Evolutionary conservation across 2,888 invertebrate species (phyloP).

Genomic region (Agonum fuliginosum): DNA sequence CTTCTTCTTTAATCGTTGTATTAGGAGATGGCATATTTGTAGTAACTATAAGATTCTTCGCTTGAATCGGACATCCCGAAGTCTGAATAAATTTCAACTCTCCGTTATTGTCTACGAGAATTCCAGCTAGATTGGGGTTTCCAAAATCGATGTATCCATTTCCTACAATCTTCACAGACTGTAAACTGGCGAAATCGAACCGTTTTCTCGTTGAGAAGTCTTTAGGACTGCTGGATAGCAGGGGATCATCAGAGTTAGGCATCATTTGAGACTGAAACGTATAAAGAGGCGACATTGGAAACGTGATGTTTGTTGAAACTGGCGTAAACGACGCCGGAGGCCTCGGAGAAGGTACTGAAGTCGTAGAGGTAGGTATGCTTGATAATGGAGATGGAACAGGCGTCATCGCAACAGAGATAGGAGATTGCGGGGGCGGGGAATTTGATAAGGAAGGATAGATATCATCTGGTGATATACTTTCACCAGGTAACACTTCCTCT

Average conservation of each 20-base stretch:
- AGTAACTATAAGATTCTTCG: constrained; percentile 71
- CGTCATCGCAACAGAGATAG: constrained; percentile 74
- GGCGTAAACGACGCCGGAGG: constrained; percentile 71
- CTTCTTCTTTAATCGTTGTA: constrained; percentile 62
- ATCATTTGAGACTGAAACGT: constrained; percentile 87
- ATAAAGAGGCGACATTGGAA: constrained; percentile 71
- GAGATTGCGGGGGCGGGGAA: constrained; percentile 79
- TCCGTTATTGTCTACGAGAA: constrained; percentile 78
- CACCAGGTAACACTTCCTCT: constrained; percentile 88
- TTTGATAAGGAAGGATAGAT: constrained; percentile 72
- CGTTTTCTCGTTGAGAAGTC: constrained; percentile 80
- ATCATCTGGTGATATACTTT: constrained; percentile 78
- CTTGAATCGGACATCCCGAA: constrained; percentile 72
- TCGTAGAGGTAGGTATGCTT: constrained; percentile 67
- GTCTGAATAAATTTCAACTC: constrained; percentile 79
- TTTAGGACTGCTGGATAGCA: constrained; percentile 88
- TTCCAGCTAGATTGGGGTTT: constrained; percentile 76
- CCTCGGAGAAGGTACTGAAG: constrained; percentile 68
- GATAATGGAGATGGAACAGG: constrained; percentile 75
- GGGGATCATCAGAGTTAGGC: constrained; percentile 90
- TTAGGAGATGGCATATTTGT: constrained; percentile 66
- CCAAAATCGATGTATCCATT: constrained; percentile 76
- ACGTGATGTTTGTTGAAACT: constrained; percentile 71
- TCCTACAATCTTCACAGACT: constrained; percentile 75
- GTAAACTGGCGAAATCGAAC: constrained; percentile 75